Conservation (phyloP, 2,113 vertebrate genomes). For the Herpailurus yagouaroundi region DNA sequence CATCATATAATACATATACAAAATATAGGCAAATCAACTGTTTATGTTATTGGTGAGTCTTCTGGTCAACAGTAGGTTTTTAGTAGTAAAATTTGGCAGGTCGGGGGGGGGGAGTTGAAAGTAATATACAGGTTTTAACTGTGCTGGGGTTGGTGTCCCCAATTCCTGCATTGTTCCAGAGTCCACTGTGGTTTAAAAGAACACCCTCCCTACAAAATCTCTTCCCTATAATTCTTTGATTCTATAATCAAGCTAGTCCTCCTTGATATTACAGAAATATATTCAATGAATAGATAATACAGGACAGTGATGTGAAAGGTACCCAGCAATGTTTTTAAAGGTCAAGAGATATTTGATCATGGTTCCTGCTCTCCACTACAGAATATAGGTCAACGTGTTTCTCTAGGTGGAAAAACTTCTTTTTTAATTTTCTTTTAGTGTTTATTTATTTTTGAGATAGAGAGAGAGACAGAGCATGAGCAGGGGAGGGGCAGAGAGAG, state of each 20-base stretch:
- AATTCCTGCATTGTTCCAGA: background rate
- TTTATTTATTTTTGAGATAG: too few relatives aligned
- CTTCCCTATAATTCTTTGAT: background rate
- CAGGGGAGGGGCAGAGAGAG: too few relatives aligned
- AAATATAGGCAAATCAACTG: background rate
- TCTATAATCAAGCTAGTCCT: background rate
- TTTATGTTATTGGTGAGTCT: background rate
- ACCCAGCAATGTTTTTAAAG: background rate
- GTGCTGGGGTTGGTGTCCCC: background rate
- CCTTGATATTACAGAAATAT: background rate
- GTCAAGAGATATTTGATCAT: background rate
- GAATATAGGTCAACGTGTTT: background rate
- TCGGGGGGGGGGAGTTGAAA: background rate
- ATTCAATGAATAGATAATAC: background rate
- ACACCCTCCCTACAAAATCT: background rate
- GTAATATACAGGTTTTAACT: background rate
- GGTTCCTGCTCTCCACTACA: background rate
- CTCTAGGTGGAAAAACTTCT: background rate
- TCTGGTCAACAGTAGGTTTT: background rate
- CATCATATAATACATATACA: background rate
- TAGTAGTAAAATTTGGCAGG: background rate
- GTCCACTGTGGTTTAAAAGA: background rate
- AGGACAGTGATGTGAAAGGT: background rate
- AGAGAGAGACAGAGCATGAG: too few relatives aligned
- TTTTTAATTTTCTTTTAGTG: too few relatives aligned